Evolutionary conservation across 2,888 invertebrate genomes (phyloP), one percentile per base, ranked within the genome.

Genomic region (Aproaerema taeniolella): DNA sequence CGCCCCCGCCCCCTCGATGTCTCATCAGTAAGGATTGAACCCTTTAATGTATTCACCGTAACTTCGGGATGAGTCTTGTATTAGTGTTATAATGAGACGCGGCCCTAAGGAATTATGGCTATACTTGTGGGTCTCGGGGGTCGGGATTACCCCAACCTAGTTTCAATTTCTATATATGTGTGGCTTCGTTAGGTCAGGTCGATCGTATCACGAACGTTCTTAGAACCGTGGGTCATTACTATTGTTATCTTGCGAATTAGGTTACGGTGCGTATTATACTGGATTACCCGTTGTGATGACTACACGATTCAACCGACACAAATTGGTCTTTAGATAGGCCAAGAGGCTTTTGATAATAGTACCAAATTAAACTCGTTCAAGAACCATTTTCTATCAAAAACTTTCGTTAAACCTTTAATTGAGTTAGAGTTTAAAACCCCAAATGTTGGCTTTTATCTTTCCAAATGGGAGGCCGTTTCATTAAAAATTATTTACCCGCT

Each of bases 31-130:
- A 82, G 85, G 85, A 83, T 86, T 83, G 82, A 82, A 82, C 85
- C 85, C 85, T 86, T 83, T 86, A 86, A 86, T 85, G 80, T 86
- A 85, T 86, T 86, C 85, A 81, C 80, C 77, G 85, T 80, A 86
- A 85, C 85, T 86, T 85, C 66, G 83, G 85, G 83, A 85, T 83
- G 83, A 83, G 81, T 78, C 85, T 86, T 85, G 85, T 86, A 86
- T 86, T 86, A 86, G 85, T 83, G 83, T 79, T 83, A 86, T 86
- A 86, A 86, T 86, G 85, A 86, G 85, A 82, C 80, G 80, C 64
- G 80, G 79, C 85, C 85, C 85, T 75, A 62, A 85, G 85, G 85
- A 86, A 82, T 83, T 85, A 85, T 80, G 77, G 78, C 64, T 75
- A 79, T 80, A 80, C 81, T 81, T 81, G 79, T 61, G 70, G 72